Evolutionary conservation across 1,140 invertebrate genomes (phyloP).

Genomic region (Bombus pyrosoma): DNA sequence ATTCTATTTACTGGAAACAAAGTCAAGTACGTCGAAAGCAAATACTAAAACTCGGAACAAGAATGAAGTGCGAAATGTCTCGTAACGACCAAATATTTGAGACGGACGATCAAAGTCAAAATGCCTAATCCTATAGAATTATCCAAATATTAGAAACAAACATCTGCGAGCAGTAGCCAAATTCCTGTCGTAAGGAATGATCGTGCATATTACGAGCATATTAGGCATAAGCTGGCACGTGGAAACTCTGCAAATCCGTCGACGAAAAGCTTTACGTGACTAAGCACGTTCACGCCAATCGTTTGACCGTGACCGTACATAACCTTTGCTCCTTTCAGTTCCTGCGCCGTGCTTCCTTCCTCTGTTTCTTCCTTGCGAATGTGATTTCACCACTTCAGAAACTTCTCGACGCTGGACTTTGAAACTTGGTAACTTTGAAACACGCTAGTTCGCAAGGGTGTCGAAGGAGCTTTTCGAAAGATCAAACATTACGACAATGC

Average conservation of each 20-base stretch:
- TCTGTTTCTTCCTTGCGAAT: neutral
- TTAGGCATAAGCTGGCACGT: neutral
- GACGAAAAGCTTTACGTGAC: constrained; percentile 34
- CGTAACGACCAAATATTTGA: too few relatives aligned
- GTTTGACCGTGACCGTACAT: constrained; percentile 33
- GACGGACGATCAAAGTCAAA: too few relatives aligned
- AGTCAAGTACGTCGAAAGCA: too few relatives aligned
- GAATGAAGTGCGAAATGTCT: too few relatives aligned
- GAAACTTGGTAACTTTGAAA: neutral
- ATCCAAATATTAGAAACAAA: neutral
- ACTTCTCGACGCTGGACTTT: neutral
- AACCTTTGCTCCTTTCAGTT: constrained; percentile 10
- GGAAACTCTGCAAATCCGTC: neutral
- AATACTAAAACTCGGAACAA: too few relatives aligned
- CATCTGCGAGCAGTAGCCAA: neutral
- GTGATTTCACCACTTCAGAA: neutral
- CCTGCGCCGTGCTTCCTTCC: neutral
- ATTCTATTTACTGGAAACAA: too few relatives aligned
- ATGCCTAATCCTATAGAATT: neutral
- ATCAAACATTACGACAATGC: neutral
- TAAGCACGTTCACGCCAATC: neutral
- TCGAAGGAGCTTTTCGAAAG: neutral
- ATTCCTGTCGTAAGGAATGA: neutral
- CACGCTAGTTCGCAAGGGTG: neutral
- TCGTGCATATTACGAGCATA: neutral